A percentile compares a stretch with the other conserved stretches of the same genome.
phyloP scores from a whole-genome alignment of 1,140 invertebrate genomes.

The Frieseomelitta varia region DNA sequence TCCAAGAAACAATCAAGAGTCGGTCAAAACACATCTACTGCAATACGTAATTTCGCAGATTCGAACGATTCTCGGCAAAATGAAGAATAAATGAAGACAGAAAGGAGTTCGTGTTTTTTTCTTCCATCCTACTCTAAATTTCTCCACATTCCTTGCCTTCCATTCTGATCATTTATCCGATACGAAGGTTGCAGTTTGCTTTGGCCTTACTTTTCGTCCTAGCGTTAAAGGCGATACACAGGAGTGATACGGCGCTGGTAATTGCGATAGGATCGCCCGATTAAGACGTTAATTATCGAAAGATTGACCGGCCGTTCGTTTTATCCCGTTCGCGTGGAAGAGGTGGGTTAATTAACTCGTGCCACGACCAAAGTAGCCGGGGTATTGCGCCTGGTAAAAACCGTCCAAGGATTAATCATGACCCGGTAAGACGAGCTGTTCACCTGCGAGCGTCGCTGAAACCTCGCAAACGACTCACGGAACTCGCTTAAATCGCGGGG shows the following conservation, averaged over 20 bases:
- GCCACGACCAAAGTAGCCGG: slow-evolving; percentile 22
- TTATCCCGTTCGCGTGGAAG: slow-evolving; percentile 1
- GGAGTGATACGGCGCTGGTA: slow-evolving; percentile 32
- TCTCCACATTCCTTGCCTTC: no score
- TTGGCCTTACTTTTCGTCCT: neutral
- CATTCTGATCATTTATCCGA: neutral
- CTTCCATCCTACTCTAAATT: no score
- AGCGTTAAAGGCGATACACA: neutral
- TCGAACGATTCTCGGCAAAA: neutral
- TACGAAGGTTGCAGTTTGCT: neutral
- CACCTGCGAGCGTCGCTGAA: slow-evolving; percentile 13
- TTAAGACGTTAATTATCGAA: slow-evolving; percentile 68
- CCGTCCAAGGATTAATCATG: slow-evolving; percentile 53
- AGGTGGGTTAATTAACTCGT: slow-evolving; percentile 60
- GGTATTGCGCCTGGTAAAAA: slow-evolving; percentile 40
- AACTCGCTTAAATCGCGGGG: slow-evolving; percentile 41
- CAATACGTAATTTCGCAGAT: no score
- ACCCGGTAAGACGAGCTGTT: slow-evolving; percentile 26
- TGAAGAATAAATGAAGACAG: no score
- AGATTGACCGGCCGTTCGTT: slow-evolving; percentile 33
- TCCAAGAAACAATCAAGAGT: neutral
- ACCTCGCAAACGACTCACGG: slow-evolving; percentile 19
- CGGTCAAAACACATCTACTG: no score
- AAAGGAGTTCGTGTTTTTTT: no score
- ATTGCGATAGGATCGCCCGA: slow-evolving; percentile 56